Evolutionary conservation across 2,113 vertebrate genomes (phyloP), one percentile per base, ranked within the genome.

Genomic region (Tachuris rubrigastra): DNA sequence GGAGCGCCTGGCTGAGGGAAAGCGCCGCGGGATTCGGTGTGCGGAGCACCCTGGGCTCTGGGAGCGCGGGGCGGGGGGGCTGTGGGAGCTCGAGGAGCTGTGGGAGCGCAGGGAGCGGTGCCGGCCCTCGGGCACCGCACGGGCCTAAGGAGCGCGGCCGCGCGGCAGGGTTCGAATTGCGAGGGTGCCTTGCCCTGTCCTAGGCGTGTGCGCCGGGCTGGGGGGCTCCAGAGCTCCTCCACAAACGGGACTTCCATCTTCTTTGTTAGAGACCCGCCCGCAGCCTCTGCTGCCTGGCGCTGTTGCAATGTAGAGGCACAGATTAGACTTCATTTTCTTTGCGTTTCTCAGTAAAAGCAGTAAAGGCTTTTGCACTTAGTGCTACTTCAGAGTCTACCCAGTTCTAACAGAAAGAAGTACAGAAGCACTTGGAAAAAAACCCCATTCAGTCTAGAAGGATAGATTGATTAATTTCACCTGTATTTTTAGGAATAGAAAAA

Each of bases 151-250:
- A 49, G 25, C 1, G 16, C 12, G 46, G 47, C 33, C n/a, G 4
- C 10, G 12, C 8, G 2, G 2, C 11, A 2, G 42, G 0, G 17
- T 4, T 10, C 14, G 1, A 3, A 3, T 5, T 8, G 42, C 22
- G 1, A 4, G 59, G 1, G 50, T 41, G 4, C 47, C 27, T 31
- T 2, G 7, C 10, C 35, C 3, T 2, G 1, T 3, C 22, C 2
- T 4, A 12, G 25, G 2, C 7, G 28, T 2, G 68, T 19, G 49
- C 44, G 68, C 2, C 1, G 2, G 4, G 62, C 63, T 12, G 25
- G 5, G 72, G 28, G 18, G 7, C 30, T 17, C 5, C 1, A n/a
- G 18, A 41, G n/a, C 1, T 37, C 63, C 80, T 28, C 4, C 2
- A 7, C 28, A 5, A 9, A 44, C n/a, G 1, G 5, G 4, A 2